These are phyloP conservation scores for Microcebus jonahi DNA, from an alignment of 2,113 vertebrate genomes.

Conservation along the genomic window DNA sequence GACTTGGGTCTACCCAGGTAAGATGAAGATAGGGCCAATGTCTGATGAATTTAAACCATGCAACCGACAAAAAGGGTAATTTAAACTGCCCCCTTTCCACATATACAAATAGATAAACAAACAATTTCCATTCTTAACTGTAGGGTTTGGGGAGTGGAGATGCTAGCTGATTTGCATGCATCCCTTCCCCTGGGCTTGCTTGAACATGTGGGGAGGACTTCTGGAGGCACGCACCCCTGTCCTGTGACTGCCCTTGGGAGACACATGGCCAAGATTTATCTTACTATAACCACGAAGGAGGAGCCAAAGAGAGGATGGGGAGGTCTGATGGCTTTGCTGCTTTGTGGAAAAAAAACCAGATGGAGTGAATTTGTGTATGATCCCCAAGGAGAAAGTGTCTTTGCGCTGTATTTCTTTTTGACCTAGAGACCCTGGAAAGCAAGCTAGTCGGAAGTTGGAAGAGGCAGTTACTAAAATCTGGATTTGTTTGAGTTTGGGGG, in stretches of 20 bases:
- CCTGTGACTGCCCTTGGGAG: neutral
- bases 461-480: neutral
- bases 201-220: neutral
- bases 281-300: neutral
- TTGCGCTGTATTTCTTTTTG: neutral
- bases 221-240: neutral
- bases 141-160: neutral
- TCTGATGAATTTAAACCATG: neutral
- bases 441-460: slow-evolving; percentile 5
- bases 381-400: neutral
- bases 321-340: neutral
- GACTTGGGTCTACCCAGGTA: neutral
- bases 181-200: neutral
- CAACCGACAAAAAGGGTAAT: neutral
- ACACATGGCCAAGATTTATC: slow-evolving; percentile 10
- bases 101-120: neutral
- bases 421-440: neutral
- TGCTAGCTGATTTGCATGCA: neutral
- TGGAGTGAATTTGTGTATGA: neutral
- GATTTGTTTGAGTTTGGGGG: slow-evolving; percentile 1
- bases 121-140: neutral
- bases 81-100: neutral
- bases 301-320: neutral
- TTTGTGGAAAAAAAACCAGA: neutral
- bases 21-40: neutral